phyloP scores from a whole-genome alignment of 2,888 invertebrate genomes.

The Chromoteleia sp. region DNA sequence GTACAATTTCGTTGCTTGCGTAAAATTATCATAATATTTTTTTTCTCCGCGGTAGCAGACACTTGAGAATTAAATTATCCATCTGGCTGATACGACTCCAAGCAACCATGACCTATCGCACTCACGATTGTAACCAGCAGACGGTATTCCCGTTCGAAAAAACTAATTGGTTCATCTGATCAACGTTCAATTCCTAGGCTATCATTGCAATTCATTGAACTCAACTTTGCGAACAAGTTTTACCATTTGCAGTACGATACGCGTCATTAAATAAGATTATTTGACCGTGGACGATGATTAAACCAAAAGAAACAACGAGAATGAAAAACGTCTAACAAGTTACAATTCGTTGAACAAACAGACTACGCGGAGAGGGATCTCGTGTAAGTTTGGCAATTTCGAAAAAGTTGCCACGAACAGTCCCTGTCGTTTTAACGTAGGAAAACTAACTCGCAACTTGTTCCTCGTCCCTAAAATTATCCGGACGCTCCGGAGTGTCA shows the following conservation, averaged over 20 bases:
- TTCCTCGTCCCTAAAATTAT: not conserved
- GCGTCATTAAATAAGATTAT: no score
- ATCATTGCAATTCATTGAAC: not conserved
- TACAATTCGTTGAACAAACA: slow-evolving; percentile 10
- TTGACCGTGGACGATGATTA: no score
- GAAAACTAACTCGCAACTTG: slow-evolving; percentile 19
- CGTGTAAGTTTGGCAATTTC: slow-evolving; percentile 25
- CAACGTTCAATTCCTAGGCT: not conserved
- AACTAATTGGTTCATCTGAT: not conserved
- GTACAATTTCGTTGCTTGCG: slow-evolving; percentile 19
- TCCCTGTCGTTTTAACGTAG: slow-evolving; percentile 1
- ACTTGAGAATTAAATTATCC: slow-evolving; percentile 23
- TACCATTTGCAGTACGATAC: no score
- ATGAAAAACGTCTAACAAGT: no score
- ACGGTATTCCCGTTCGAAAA: not conserved
- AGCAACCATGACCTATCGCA: slow-evolving; percentile 10
- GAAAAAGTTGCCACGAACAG: slow-evolving; percentile 10
- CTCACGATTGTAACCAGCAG: not conserved
- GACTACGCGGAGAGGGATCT: not conserved
- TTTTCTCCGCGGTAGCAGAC: slow-evolving; percentile 1
- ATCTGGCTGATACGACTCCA: slow-evolving; percentile 2
- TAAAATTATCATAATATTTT: slow-evolving; percentile 17
- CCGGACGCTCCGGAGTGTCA: not conserved
- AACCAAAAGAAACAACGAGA: no score
- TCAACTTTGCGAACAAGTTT: no score